Base-by-base conservation (phyloP, 2,113 vertebrate species). In the Acrocephalus arundinaceus region DNA sequence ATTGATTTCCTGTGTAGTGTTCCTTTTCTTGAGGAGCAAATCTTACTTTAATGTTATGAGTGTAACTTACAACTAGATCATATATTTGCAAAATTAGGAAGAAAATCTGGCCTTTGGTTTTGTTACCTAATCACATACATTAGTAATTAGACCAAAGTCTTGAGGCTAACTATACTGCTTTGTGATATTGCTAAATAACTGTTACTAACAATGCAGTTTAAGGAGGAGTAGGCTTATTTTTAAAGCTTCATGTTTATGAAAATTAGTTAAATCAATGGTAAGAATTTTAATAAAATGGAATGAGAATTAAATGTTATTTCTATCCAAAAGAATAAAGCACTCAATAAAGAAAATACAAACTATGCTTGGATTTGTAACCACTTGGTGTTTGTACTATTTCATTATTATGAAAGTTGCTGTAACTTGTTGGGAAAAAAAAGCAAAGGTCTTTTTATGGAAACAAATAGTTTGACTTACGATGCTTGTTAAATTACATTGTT, bases 281-380 rank as follows among this genome's bases (percentile, higher is more conserved):
- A 94, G 78, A 91, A 75, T 87, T 92, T 83, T 74, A 93, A 93
- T 96, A 58, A 96, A 96, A 55, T 96, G 51, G 31, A 93, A 82
- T 88, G 75, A 80, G 31, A 83, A 89, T 74, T 46, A 83, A 75
- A 78, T 96, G 92, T 94, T 83, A 75, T 74, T 96, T 95, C 63
- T 95, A 91, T 92, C 68, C 35, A 87, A 91, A 95, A 89, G 33
- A 96, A 94, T 95, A 96, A 96, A 96, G 13, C 30, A 63, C 54
- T 96, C 48, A 92, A 94, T 96, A 95, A 96, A 96, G 72, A 58
- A 91, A 92, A 92, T 89, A 52, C 31, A 62, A 78, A 81, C 33
- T 86, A 23, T 91, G 58, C 35, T 96, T 94, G 95, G 55, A 89
- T 91, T 95, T 96, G 86, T 96, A 95, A 71, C 67, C 65, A 83